Conservation (phyloP, 2,797 vertebrate species). For the Lemur catta region DNA sequence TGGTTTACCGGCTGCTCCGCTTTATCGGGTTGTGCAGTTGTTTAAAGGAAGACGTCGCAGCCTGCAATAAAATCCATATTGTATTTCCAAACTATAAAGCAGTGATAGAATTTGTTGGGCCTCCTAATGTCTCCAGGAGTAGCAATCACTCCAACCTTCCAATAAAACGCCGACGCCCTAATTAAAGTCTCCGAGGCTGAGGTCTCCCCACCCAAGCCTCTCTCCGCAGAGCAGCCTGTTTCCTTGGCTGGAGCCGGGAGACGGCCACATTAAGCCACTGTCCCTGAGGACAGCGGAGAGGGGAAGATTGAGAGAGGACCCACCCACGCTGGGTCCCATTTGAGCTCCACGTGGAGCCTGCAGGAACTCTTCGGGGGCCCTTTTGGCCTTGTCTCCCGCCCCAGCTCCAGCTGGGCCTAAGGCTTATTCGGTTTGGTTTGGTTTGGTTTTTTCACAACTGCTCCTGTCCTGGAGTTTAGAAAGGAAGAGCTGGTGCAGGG, state of each 20-base stretch:
- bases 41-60: conserved; percentile 55
- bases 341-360: accelerated
- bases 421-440: neutral
- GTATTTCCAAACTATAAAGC: conserved; percentile 62
- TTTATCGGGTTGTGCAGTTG: conserved; percentile 61
- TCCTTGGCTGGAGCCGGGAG: neutral
- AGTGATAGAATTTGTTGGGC: conserved; percentile 63
- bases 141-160: conserved; percentile 72
- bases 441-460: conserved; percentile 23
- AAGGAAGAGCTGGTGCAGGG: neutral
- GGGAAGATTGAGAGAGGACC: neutral
- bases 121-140: conserved; percentile 59
- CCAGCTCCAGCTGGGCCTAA: conserved; percentile 36
- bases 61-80: conserved; percentile 73
- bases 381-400: neutral
- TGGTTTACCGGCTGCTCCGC: conserved; percentile 54
- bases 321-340: too few relatives aligned
- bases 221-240: neutral
- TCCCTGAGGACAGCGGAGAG: neutral
- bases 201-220: neutral
- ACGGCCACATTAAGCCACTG: accelerated
- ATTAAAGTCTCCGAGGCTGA: conserved; percentile 61
- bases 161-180: conserved; percentile 72
- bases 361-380: accelerated
- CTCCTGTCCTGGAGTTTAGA: neutral